Evolutionary conservation across 2,113 vertebrate genomes (phyloP).

Genomic region (Petrocephalus microphthalmus): DNA sequence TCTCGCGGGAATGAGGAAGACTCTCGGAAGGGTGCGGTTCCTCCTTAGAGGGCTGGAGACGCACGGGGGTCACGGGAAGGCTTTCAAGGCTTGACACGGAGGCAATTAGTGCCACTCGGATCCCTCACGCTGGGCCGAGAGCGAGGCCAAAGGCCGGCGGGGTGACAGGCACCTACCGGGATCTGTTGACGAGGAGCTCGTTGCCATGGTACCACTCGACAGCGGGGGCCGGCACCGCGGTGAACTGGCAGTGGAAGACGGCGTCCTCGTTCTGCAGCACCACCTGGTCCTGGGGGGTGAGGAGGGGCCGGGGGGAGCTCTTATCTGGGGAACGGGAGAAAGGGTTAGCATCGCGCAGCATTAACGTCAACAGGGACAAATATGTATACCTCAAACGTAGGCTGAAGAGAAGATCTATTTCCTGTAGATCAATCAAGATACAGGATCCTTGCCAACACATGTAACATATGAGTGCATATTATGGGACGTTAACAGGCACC

Average conservation of each 20-base stretch:
- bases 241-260: constrained; percentile 88
- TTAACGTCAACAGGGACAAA: neutral
- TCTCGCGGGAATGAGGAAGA: neutral
- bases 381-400: neutral
- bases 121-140: neutral
- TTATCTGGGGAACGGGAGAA: constrained; percentile 60
- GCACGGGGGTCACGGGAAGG: neutral
- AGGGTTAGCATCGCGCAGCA: neutral
- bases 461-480: constrained; percentile 40
- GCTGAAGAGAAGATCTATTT: neutral
- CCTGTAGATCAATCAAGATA: neutral
- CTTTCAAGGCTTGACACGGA: neutral
- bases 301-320: constrained; percentile 75
- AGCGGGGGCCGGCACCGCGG: constrained; percentile 71
- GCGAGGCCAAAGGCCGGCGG: neutral
- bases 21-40: neutral
- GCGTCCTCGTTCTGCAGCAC: constrained; percentile 83
- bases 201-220: constrained; percentile 83
- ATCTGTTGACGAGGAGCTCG: constrained; percentile 73
- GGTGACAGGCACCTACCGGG: constrained; percentile 65
- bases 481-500: constrained; percentile 47
- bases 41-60: neutral
- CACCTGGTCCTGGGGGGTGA: constrained; percentile 77
- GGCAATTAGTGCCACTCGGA: neutral
- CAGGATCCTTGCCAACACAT: neutral